Evolutionary conservation across 2,113 vertebrate genomes (phyloP), one percentile per base, ranked within the genome.

Genomic region (Hiodon alosoides): DNA sequence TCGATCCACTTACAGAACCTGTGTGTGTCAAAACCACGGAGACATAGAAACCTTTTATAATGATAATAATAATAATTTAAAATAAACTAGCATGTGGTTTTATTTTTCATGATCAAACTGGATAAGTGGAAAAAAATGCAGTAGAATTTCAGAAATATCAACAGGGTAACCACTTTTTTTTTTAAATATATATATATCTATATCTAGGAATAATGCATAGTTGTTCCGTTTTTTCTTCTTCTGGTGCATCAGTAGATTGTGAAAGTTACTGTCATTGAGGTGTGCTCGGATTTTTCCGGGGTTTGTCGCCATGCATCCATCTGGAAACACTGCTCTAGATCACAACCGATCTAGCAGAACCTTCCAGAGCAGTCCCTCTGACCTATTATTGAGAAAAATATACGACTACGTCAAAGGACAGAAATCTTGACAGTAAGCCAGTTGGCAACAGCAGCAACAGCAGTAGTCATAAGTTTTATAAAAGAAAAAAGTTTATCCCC

Each of bases 291-390:
- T 10, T 66, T 62, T 58, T 60, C 9, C 10, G 11, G 10, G 31
- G 10, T 13, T 48, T 66, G 2, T 83, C 81, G 73, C 81, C 81
- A 82, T 85, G 81, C 83, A 76, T 85, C 84, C 84, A 83, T 87
- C 85, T 88, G 84, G 82, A 87, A 91, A 91, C 81, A 86, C 88
- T 87, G 84, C 78, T 31, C 31, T 31, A 31, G 31, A 78, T 76
- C 72, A 85, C 74, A 87, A 85, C 82, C 82, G 31, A 71, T 79
- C 73, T 67, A 80, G 80, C 77, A 83, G 78, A 81, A 85, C 87
- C 83, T 91, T 91, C 90, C 89, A 91, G 90, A 92, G 91, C 83
- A 80, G 72, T 57, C 87, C 74, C 68, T 87, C 81, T 82, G 76
- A 87, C 79, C 82, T 70, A 79, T 50, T 80, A 68, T 79, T 67